A percentile compares a stretch with the other conserved stretches of the same genome.
These are phyloP conservation scores for Tigriopus californicus DNA, from an alignment of 2,888 invertebrate genomes.

Conservation along the genomic window DNA sequence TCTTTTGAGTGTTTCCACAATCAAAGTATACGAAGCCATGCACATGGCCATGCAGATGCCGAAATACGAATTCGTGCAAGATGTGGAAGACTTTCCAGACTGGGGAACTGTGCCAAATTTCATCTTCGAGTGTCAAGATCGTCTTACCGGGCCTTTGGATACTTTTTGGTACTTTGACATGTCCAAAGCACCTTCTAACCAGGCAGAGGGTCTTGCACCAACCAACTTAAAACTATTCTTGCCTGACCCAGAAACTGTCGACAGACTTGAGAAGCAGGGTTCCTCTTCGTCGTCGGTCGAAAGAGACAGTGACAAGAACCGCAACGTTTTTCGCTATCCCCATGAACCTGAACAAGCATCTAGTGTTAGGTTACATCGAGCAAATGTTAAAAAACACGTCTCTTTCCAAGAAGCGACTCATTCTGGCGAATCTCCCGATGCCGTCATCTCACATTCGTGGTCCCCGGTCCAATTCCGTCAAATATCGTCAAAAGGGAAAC, in stretches of 20 bases:
- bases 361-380: too few species aligned
- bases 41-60: background rate
- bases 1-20: background rate
- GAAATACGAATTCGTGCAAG: background rate
- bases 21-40: background rate
- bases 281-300: background rate
- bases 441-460: too few species aligned
- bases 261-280: background rate
- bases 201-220: background rate
- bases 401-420: too few species aligned
- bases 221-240: conserved; percentile 8
- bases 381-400: too few species aligned
- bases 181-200: background rate
- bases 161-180: conserved; percentile 11
- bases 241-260: conserved; percentile 7
- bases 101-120: too few species aligned
- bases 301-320: background rate
- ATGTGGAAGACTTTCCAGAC: background rate
- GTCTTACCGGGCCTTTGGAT: background rate
- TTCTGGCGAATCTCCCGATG: too few species aligned
- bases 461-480: too few species aligned
- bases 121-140: background rate
- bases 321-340: too few species aligned
- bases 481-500: too few species aligned
- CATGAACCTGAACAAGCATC: too few species aligned